phyloP scores from a whole-genome alignment of 1,140 invertebrate species.

The Drosophila tsacasi region DNA sequence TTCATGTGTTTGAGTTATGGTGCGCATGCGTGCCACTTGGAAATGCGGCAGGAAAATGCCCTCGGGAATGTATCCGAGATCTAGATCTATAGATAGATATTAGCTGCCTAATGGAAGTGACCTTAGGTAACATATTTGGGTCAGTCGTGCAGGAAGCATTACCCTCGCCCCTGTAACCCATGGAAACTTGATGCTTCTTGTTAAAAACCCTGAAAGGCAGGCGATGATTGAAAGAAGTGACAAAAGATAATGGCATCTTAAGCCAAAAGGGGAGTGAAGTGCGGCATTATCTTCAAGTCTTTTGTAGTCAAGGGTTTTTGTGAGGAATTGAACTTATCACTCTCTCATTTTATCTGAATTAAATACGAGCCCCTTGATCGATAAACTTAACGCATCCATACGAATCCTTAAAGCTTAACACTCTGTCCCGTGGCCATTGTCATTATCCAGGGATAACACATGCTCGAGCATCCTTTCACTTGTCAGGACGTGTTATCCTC shows the following conservation, averaged over 20 bases:
- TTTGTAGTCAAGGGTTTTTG: background rate
- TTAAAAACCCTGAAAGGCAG: background rate
- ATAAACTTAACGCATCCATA: background rate
- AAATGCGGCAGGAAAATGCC: conserved; percentile 41
- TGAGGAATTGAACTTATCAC: background rate
- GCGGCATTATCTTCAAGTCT: background rate
- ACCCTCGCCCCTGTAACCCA: background rate
- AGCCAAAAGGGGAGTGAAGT: background rate
- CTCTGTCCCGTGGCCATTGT: conserved; percentile 25
- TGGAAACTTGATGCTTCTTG: conserved; percentile 6
- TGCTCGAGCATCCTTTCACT: conserved; percentile 71
- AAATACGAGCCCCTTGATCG: background rate
- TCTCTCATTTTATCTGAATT: background rate
- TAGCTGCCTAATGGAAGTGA: conserved; percentile 34
- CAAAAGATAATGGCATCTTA: conserved; percentile 8
- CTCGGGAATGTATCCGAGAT: conserved; percentile 22
- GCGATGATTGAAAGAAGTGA: conserved; percentile 8
- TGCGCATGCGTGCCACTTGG: conserved; percentile 74
- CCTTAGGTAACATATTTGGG: conserved; percentile 42
- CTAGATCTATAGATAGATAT: conserved; percentile 27
- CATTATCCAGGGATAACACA: conserved; percentile 10
- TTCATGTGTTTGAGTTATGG: conserved; percentile 78
- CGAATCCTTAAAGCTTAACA: conserved; percentile 25
- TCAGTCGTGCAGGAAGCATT: conserved; percentile 41
- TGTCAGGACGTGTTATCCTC: conserved; percentile 62